Base-by-base conservation (phyloP, 1,140 invertebrate genomes). In the Acyrthosiphon pisum region DNA sequence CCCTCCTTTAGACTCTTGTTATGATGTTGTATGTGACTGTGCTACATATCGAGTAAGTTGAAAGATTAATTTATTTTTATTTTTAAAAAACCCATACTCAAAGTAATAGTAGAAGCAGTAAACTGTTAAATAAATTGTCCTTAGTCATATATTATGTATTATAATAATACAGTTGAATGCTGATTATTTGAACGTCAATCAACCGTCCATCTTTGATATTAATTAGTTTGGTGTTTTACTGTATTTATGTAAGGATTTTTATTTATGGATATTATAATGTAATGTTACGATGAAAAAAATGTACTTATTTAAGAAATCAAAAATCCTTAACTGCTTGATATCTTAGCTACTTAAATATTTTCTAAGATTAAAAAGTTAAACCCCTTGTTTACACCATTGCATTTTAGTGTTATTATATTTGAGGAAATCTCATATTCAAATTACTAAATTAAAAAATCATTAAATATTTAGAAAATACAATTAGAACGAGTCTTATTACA, bases 401-500 rank as follows among this genome's bases (percentile, higher is more conserved):
- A 14, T 86, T 86, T 86, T 30, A n/a, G 11, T 86, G 44, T 30
- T 14, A 46, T 18, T 26, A 26, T 41, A n/a, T 30, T 86, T 86
- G 2, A 88, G 46, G 35, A 46, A n/a, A 26, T 48, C 18, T 50
- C 18, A 35, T 35, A 50, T n/a, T 35, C 22, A n/a, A 0, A 9
- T 88, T 48, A 50, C 53, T 9, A 48, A 86, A n/a, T 46, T 2
- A 26, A 46, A 44, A 86, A 86, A 56, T 89, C 1, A 35, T 18
- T 11, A 60, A 41, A 56, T 41, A 41, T 94, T 93, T 91, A 95
- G 96, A 95, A 95, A 93, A 95, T 96, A 41, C 96, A 96, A 94
- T 94, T 96, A 84, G 96, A 96, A 90, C 94, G 96, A 56, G 95
- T 96, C 0, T 94, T 94, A 44, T 94, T 96, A 7, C 96, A 96